Evolutionary conservation across 2,888 invertebrate species (phyloP).

Genomic region (Heliconius sara): DNA sequence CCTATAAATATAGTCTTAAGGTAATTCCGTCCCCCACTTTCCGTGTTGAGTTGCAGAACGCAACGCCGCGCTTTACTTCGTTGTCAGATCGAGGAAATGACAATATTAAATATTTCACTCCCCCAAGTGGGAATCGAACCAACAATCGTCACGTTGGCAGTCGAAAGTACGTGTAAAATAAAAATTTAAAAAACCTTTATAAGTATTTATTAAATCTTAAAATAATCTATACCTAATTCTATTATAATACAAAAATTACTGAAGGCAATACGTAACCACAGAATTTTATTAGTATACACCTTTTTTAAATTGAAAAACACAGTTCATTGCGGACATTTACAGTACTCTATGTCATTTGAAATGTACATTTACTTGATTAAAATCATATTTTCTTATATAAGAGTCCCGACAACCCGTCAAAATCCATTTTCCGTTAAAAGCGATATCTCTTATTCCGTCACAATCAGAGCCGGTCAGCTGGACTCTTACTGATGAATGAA

Average conservation of each 20-base stretch:
- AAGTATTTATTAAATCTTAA: slow-evolving; percentile 15
- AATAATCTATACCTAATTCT: neutral
- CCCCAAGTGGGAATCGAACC: too few relatives aligned
- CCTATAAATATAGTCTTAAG: too few relatives aligned
- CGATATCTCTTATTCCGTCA: slow-evolving; percentile 87
- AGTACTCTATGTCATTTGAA: slow-evolving; percentile 64
- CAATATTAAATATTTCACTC: too few relatives aligned
- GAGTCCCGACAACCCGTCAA: slow-evolving; percentile 87
- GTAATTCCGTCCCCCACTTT: too few relatives aligned
- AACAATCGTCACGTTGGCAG: too few relatives aligned
- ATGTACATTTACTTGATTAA: slow-evolving; percentile 77
- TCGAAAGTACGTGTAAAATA: neutral
- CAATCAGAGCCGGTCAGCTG: slow-evolving; percentile 88
- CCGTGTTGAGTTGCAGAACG: too few relatives aligned
- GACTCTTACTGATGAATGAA: slow-evolving; percentile 63
- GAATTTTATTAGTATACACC: neutral
- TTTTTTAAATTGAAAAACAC: neutral
- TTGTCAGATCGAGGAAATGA: too few relatives aligned
- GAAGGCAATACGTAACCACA: neutral
- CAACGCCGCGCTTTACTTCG: too few relatives aligned
- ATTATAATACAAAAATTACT: neutral
- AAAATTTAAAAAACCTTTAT: neutral
- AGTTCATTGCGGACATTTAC: neutral
- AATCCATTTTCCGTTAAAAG: slow-evolving; percentile 84
- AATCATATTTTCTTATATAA: slow-evolving; percentile 85